Evolutionary conservation across 2,113 vertebrate species (phyloP), one percentile per base, ranked within the genome.

Genomic region (Ornithorhynchus anatinus): DNA sequence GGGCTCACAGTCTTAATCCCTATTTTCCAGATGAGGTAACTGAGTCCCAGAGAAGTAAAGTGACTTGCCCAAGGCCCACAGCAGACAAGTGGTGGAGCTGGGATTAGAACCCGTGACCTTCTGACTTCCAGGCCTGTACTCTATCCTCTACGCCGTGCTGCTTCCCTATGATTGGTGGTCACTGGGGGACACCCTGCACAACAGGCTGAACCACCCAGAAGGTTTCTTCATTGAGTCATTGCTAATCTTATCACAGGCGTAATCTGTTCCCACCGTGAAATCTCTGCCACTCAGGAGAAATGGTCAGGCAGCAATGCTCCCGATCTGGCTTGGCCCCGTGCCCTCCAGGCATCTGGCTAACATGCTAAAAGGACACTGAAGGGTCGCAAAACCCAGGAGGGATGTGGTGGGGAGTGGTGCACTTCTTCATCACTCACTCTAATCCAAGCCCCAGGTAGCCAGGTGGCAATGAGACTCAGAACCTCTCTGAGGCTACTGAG

Each of bases 291-390:
- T 33, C 74, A 79, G 56, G 77, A 0, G 11, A 76, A 84, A 36
- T 47, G 79, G 81, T 79, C 85, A 89, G 59, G 79, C 76, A 82
- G 3, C 84, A 57, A 59, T 64, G 69, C 45, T 67, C 61, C 70
- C 1, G 60, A 82, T 39, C 78, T 53, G 4, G 54, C 44, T 87
- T 66, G 27, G 63, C 48, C 71, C 31, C 37, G 57, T 50, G 81
- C 75, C 77, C 69, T 75, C 75, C 79, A 48, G 58, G 75, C 77
- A 82, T 79, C 85, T 79, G 60, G 69, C 69, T 52, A 84, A 63
- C 75, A 58, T 83, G 80, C 75, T 65, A 73, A 73, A 67, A 42
- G 0, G 15, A 70, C 77, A 80, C 45, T 0, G 31, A 29, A 0
- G 17, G 53, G 59, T 57, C 66, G 61, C 76, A 75, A 80, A 81